phyloP scores from a whole-genome alignment of 2,888 invertebrate genomes.

The Hemistola chrysoprasaria region DNA sequence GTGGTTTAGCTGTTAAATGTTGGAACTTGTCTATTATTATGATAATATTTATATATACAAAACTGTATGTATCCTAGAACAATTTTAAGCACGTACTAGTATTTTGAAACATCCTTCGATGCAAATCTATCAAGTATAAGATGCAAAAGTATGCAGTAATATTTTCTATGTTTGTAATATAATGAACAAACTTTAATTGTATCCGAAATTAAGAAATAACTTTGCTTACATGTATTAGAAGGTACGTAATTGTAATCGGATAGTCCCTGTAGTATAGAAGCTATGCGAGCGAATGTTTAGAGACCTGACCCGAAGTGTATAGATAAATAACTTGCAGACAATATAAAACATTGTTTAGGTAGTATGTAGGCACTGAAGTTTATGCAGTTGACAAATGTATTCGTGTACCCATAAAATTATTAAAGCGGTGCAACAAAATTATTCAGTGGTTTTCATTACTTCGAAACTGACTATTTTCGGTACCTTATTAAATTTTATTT shows the following conservation, averaged over 20 bases:
- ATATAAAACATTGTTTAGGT: slow-evolving; percentile 78
- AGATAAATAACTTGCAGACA: slow-evolving; percentile 69
- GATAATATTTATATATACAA: slow-evolving; percentile 1
- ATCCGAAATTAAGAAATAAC: slow-evolving; percentile 6
- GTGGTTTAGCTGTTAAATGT: slow-evolving; percentile 1
- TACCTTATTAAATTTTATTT: too few relatives aligned
- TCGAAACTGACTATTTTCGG: too few relatives aligned
- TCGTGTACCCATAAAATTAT: slow-evolving; percentile 70
- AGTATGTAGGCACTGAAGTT: slow-evolving; percentile 79
- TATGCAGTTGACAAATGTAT: slow-evolving; percentile 78
- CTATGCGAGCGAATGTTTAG: slow-evolving; percentile 53
- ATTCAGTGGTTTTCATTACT: slow-evolving; percentile 24
- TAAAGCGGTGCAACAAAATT: slow-evolving; percentile 66
- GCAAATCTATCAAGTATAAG: neutral
- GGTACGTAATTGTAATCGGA: too few relatives aligned
- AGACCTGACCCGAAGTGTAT: slow-evolving; percentile 64
- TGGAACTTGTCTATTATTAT: neutral
- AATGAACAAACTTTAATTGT: slow-evolving; percentile 12
- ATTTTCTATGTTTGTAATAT: slow-evolving; percentile 27
- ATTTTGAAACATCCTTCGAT: neutral
- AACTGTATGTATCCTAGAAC: slow-evolving; percentile 2
- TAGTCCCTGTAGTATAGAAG: slow-evolving; percentile 13
- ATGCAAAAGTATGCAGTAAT: neutral
- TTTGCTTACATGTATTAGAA: slow-evolving; percentile 14
- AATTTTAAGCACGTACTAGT: slow-evolving; percentile 7